Conservation (phyloP, 2,797 vertebrate genomes). For the Sebastes melanostomus region DNA sequence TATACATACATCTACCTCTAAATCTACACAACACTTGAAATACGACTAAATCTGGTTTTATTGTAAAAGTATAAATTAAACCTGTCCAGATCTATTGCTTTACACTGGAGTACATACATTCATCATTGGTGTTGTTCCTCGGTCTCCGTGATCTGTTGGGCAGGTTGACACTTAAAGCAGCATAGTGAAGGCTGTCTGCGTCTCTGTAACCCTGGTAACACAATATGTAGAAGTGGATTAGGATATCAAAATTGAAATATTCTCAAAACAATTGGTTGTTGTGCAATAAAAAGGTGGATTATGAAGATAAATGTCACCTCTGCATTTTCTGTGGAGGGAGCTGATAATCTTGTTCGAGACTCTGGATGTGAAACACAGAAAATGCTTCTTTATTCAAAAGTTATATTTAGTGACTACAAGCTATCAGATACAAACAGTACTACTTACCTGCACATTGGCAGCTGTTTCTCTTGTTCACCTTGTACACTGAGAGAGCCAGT, state of each 20-base stretch:
- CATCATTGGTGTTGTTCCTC: neutral
- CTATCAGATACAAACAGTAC: neutral
- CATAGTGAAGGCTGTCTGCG: constrained; percentile 3
- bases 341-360: neutral
- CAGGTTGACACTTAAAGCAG: neutral
- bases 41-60: neutral
- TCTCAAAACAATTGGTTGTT: no score
- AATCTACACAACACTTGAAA: no score
- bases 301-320: neutral
- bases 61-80: neutral
- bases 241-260: no score
- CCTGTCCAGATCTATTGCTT: neutral
- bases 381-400: neutral
- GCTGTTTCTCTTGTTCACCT: neutral
- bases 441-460: neutral
- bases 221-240: neutral
- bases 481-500: neutral
- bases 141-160: neutral
- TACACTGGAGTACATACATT: constrained; percentile 10
- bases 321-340: neutral
- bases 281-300: neutral
- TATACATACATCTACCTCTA: no score
- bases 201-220: neutral
- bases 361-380: neutral
- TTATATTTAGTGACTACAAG: neutral